These are phyloP conservation scores for Junonia oenone DNA, from an alignment of 2,888 invertebrate genomes.

Conservation along the genomic window DNA sequence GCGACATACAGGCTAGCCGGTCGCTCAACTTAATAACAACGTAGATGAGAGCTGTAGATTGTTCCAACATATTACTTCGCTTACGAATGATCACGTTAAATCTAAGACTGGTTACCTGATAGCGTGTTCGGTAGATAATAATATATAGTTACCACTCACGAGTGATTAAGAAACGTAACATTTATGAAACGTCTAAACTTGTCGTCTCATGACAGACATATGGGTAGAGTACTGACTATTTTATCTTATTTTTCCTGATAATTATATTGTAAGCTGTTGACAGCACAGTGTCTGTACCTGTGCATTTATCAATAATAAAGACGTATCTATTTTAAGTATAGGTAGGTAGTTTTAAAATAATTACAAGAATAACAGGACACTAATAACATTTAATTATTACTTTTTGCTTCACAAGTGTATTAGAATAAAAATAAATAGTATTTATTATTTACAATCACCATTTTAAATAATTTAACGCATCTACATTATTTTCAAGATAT, in stretches of 20 bases:
- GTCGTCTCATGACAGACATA: background rate
- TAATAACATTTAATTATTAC: background rate
- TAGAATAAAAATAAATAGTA: background rate
- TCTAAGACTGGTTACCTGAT: slow-evolving; percentile 19
- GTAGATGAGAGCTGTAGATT: slow-evolving; percentile 28
- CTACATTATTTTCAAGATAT: slow-evolving; percentile 9
- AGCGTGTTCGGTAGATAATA: slow-evolving; percentile 3
- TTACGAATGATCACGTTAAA: slow-evolving; percentile 18
- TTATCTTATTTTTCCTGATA: background rate
- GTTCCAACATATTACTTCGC: slow-evolving; percentile 23
- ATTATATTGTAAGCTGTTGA: background rate
- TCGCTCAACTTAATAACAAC: slow-evolving; percentile 35
- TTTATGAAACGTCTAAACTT: background rate
- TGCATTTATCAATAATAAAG: background rate
- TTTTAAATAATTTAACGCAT: background rate
- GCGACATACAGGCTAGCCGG: slow-evolving; percentile 57
- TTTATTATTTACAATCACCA: background rate
- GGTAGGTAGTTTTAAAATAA: background rate
- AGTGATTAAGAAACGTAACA: background rate
- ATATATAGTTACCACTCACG: background rate
- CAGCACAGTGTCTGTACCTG: too few relatives aligned
- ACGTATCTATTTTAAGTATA: background rate
- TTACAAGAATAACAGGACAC: background rate
- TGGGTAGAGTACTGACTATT: background rate
- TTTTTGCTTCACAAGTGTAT: too few relatives aligned